Evolutionary conservation across 2,113 vertebrate genomes (phyloP).

Genomic region (Eulemur macaco): DNA sequence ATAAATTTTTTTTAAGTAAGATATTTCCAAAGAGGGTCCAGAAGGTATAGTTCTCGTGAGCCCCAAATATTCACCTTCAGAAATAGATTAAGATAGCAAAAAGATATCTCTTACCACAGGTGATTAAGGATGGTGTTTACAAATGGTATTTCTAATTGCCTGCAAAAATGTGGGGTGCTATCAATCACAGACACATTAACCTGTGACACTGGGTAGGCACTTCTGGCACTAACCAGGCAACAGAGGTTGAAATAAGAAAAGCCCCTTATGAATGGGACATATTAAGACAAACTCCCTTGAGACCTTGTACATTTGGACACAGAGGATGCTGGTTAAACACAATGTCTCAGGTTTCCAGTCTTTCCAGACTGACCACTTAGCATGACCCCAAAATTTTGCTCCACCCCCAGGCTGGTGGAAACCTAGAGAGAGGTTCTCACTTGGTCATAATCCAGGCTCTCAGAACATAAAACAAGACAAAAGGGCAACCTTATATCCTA

Average conservation of each 20-base stretch:
- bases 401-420: background rate
- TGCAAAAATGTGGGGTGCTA: background rate
- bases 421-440: background rate
- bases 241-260: background rate
- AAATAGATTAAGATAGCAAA: background rate
- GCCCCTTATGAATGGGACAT: background rate
- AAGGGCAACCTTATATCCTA: background rate
- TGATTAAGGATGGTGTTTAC: background rate
- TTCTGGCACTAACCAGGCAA: background rate
- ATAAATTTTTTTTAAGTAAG: background rate
- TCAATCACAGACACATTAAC: background rate
- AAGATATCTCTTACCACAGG: background rate
- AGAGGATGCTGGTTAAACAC: background rate
- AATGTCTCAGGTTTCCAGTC: background rate
- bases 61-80: background rate
- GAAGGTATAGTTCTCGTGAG: background rate
- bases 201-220: background rate
- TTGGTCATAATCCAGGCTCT: background rate
- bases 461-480: background rate
- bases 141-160: background rate
- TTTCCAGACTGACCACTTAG: background rate
- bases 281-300: background rate
- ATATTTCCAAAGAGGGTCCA: background rate
- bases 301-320: background rate
- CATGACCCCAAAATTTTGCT: background rate